These are phyloP conservation scores for Nasua narica DNA, from an alignment of 2,797 vertebrate genomes.

Conservation along the genomic window DNA sequence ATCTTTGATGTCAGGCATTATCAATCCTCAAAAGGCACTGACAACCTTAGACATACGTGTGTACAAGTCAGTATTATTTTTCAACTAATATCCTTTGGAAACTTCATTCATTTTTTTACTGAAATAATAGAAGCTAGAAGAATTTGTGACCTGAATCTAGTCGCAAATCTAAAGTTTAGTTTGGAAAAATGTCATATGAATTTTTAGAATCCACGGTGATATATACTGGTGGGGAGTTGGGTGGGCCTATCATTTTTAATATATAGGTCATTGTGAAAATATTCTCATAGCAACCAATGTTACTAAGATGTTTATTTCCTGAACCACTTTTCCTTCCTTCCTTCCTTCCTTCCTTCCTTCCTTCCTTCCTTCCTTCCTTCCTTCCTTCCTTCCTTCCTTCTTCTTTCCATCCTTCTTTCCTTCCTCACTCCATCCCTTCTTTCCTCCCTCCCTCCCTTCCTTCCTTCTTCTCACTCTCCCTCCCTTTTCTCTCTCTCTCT, in stretches of 20 bases:
- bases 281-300: neutral
- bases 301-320: neutral
- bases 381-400: neutral
- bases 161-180: neutral
- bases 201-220: neutral
- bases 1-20: neutral
- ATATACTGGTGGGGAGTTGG: neutral
- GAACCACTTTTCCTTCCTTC: neutral
- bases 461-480: no score
- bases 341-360: neutral
- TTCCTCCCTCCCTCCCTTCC: neutral
- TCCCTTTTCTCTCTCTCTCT: rapidly evolving
- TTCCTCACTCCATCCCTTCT: neutral
- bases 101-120: neutral
- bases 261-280: constrained; percentile 1
- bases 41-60: neutral
- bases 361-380: no score
- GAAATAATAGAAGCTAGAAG: constrained; percentile 6
- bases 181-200: constrained; percentile 31
- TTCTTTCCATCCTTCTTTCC: neutral
- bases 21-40: neutral
- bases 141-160: constrained; percentile 3
- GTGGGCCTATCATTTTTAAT: neutral
- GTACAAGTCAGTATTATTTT: constrained; percentile 37
- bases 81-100: neutral